phyloP scores from a whole-genome alignment of 2,888 invertebrate genomes.

The Trissolcus brochymenae region DNA sequence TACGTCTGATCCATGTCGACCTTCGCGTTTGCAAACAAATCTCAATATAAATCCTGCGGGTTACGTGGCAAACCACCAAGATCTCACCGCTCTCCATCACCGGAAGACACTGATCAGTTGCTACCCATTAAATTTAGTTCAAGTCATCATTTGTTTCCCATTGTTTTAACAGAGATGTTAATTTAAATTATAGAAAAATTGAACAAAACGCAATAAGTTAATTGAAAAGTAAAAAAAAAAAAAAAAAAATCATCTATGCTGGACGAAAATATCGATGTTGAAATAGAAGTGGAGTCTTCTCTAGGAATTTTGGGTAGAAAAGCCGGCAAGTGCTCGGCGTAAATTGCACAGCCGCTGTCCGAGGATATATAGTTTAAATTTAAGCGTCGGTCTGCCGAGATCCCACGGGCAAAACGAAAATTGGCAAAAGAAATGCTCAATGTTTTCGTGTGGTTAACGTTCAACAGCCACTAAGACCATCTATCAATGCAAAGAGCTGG shows the following conservation, averaged over 20 bases:
- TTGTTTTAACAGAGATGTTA: too few species aligned
- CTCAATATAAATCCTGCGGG: slow-evolving; percentile 7
- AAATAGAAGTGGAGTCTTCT: not conserved
- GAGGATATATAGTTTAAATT: slow-evolving; percentile 33
- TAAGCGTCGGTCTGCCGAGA: slow-evolving; percentile 32
- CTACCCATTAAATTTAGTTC: too few species aligned
- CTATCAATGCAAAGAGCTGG: slow-evolving; percentile 10
- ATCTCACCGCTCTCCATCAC: too few species aligned
- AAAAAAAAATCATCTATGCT: too few species aligned
- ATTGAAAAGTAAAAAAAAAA: too few species aligned
- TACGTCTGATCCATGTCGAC: not conserved
- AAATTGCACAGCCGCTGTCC: slow-evolving; percentile 28
- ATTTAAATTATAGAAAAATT: too few species aligned
- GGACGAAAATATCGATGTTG: too few species aligned
- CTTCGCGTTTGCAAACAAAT: slow-evolving; percentile 3
- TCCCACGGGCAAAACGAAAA: slow-evolving; percentile 5
- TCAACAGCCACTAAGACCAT: slow-evolving; percentile 15
- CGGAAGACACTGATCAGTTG: too few species aligned
- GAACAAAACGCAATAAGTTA: too few species aligned
- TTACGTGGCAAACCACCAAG: too few species aligned
- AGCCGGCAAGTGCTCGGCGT: slow-evolving; percentile 11
- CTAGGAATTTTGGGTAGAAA: slow-evolving; percentile 19
- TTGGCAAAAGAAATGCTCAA: slow-evolving; percentile 26
- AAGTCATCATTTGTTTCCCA: too few species aligned
- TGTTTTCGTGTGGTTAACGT: slow-evolving; percentile 32